A percentile compares a stretch with the other conserved stretches of the same genome.
Evolutionary conservation across 1,140 invertebrate species (phyloP).

Genomic region (Proales similis): DNA sequence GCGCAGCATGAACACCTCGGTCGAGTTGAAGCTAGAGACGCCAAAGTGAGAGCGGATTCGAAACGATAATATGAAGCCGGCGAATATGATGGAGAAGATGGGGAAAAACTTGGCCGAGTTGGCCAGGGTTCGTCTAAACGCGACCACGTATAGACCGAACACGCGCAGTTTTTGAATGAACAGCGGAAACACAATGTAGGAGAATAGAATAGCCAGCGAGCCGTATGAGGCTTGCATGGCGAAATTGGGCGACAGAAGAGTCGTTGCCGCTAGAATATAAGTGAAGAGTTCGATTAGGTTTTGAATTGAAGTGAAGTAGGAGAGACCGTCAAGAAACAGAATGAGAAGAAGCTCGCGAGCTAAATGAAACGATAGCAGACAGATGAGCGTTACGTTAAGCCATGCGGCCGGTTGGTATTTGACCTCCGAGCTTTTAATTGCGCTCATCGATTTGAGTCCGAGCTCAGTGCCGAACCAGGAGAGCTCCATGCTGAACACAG

Average conservation of each 20-base stretch:
- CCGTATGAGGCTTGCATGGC: constrained; percentile 25
- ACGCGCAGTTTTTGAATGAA: constrained; percentile 33
- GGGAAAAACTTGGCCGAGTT: constrained; percentile 38
- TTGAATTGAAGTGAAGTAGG: constrained; percentile 22
- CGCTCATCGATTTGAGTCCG: not conserved
- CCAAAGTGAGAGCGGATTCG: constrained; percentile 31
- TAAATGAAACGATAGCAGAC: constrained; percentile 20
- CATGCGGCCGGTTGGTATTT: not conserved
- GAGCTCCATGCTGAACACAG: constrained; percentile 14
- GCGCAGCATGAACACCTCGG: constrained; percentile 10
- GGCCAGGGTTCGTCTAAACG: constrained; percentile 18
- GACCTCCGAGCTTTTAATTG: not conserved
- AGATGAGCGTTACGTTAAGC: not conserved
- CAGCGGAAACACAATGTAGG: constrained; percentile 34
- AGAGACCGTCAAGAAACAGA: constrained; percentile 24
- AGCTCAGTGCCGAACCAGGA: constrained; percentile 4
- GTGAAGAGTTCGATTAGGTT: constrained; percentile 31
- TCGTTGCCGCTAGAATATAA: not conserved
- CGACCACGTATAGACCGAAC: constrained; percentile 30
- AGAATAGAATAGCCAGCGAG: constrained; percentile 27
- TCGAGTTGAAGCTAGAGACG: constrained; percentile 33
- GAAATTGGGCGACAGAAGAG: constrained; percentile 16
- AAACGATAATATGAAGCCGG: constrained; percentile 34
- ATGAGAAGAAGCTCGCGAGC: constrained; percentile 15
- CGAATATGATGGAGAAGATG: constrained; percentile 22